phyloP scores from a whole-genome alignment of 2,113 vertebrate species.

The Peromyscus maniculatus region DNA sequence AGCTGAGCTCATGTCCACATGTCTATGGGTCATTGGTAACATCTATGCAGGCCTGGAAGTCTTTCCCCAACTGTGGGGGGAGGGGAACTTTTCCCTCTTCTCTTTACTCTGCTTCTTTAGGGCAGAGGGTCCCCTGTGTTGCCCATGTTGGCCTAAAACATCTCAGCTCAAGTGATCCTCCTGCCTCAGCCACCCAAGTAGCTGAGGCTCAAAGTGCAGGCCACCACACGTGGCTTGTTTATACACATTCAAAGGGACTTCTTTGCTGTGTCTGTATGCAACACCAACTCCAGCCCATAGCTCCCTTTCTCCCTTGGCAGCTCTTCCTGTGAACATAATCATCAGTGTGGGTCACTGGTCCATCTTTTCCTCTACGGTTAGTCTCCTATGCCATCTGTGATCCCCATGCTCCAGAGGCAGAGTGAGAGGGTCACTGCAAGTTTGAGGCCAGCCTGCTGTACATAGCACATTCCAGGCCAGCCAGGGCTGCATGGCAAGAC shows the following conservation, averaged over 20 bases:
- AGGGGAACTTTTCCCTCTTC: background rate
- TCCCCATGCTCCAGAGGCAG: background rate
- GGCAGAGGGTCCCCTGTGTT: background rate
- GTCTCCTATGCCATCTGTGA: background rate
- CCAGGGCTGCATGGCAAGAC: background rate
- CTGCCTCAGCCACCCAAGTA: background rate
- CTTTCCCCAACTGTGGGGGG: background rate
- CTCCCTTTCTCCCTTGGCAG: background rate
- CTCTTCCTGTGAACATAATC: background rate
- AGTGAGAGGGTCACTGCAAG: background rate
- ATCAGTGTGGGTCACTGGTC: background rate
- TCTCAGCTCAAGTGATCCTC: background rate
- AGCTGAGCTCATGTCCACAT: accelerated
- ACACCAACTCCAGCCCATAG: background rate
- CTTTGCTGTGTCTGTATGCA: background rate
- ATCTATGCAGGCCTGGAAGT: background rate
- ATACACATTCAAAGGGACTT: background rate
- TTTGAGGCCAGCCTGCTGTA: background rate
- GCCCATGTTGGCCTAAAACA: background rate
- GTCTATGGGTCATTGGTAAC: background rate
- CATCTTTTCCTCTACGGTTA: background rate
- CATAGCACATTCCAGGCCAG: background rate
- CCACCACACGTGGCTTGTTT: background rate
- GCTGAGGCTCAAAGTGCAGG: too few relatives aligned
- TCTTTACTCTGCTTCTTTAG: background rate